Evolutionary conservation across 2,888 invertebrate genomes (phyloP).

Genomic region (Stramonita haemastoma): DNA sequence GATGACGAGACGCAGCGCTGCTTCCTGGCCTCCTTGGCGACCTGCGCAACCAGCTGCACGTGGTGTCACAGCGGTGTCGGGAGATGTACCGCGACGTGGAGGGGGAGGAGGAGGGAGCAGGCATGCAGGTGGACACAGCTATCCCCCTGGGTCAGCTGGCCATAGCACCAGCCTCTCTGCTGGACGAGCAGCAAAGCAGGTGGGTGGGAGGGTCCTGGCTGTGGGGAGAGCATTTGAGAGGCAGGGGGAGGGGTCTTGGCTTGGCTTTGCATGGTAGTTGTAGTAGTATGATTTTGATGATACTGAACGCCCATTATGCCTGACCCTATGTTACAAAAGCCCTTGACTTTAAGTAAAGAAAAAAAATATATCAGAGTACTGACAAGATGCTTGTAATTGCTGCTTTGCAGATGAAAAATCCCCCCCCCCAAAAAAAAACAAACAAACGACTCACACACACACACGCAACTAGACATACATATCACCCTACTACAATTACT

Average conservation of each 20-base stretch:
- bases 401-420: no score
- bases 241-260: background rate
- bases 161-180: conserved; percentile 46
- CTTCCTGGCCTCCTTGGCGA: conserved; percentile 63
- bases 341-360: no score
- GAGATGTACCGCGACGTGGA: conserved; percentile 47
- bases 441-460: no score
- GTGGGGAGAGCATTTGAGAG: background rate
- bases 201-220: conserved; percentile 14
- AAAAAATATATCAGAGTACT: no score
- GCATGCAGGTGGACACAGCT: conserved; percentile 27
- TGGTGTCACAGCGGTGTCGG: conserved; percentile 61
- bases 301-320: no score
- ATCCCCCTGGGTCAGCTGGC: conserved; percentile 47
- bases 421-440: no score
- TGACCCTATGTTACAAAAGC: no score
- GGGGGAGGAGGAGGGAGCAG: conserved; percentile 44
- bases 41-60: conserved; percentile 66
- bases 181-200: conserved; percentile 32
- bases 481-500: no score
- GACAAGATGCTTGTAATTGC: no score
- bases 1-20: conserved; percentile 58
- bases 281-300: no score
- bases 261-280: background rate
- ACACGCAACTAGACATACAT: no score